Evolutionary conservation across 92 coral and sea anemone genomes (phyloP).

Genomic region (Palythoa heliodiscus): DNA sequence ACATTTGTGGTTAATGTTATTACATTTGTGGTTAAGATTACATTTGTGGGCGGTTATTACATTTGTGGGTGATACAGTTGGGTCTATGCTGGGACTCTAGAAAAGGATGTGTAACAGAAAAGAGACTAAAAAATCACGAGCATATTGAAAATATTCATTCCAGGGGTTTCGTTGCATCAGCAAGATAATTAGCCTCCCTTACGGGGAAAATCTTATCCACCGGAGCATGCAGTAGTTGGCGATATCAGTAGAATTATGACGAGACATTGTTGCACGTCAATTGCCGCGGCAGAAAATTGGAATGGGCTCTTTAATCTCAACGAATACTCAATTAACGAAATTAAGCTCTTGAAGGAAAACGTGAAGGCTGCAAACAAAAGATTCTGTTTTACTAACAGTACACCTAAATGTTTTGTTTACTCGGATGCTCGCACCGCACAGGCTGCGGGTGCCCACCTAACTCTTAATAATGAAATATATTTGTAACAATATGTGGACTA

Average conservation of each 20-base stretch:
- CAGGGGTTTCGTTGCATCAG: background rate
- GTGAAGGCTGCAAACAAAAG: background rate
- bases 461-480: too few species aligned
- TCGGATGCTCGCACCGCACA: too few species aligned
- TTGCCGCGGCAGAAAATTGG: background rate
- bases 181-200: background rate
- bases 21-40: too few species aligned
- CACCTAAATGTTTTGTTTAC: too few species aligned
- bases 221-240: constrained; percentile 39
- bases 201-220: constrained; percentile 60
- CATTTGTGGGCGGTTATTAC: too few species aligned
- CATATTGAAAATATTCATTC: background rate
- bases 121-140: background rate
- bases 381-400: too few species aligned
- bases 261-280: constrained; percentile 24
- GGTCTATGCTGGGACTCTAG: background rate
- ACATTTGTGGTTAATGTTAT: too few species aligned
- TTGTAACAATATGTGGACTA: too few species aligned
- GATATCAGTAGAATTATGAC: constrained; percentile 48
- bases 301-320: background rate
- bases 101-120: background rate
- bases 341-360: background rate
- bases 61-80: too few species aligned
- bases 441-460: too few species aligned
- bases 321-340: background rate